phyloP scores from a whole-genome alignment of 2,113 vertebrate species.

The Heterochromis multidens region DNA sequence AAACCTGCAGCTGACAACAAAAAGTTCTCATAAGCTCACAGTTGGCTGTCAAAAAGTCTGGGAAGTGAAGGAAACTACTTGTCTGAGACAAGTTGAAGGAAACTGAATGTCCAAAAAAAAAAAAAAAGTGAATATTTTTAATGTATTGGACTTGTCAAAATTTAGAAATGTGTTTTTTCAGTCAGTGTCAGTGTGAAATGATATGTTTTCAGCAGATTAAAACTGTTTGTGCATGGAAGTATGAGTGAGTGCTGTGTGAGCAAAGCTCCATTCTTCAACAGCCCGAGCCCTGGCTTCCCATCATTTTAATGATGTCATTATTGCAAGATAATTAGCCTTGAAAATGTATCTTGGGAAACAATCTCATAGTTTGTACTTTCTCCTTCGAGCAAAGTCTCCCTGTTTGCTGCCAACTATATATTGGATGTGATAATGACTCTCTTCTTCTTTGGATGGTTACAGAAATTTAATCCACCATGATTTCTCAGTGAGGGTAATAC shows the following conservation, averaged over 20 bases:
- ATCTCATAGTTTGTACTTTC: constrained; percentile 35
- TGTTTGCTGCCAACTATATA: constrained; percentile 49
- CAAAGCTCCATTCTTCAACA: constrained; percentile 9
- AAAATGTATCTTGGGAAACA: constrained; percentile 58
- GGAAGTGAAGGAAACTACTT: neutral
- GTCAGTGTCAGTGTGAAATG: neutral
- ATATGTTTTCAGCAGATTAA: neutral
- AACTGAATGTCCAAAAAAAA: neutral
- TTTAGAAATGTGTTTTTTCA: neutral
- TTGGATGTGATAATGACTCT: constrained; percentile 44
- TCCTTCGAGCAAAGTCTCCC: constrained; percentile 36
- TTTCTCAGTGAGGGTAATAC: constrained; percentile 20
- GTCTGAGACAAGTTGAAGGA: neutral
- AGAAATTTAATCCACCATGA: constrained; percentile 23
- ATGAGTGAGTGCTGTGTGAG: neutral
- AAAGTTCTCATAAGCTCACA: neutral
- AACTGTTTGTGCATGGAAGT: neutral
- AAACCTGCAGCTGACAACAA: constrained; percentile 28
- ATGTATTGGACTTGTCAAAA: neutral
- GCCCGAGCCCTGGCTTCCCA: constrained; percentile 24
- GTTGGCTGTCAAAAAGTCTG: neutral
- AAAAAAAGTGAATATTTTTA: neutral
- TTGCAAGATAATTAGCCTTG: constrained; percentile 59
- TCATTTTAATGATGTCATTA: constrained; percentile 58
- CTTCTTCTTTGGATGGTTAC: constrained; percentile 39